Base-by-base conservation (phyloP, 2,797 vertebrate species). In the Thaleichthys pacificus region DNA sequence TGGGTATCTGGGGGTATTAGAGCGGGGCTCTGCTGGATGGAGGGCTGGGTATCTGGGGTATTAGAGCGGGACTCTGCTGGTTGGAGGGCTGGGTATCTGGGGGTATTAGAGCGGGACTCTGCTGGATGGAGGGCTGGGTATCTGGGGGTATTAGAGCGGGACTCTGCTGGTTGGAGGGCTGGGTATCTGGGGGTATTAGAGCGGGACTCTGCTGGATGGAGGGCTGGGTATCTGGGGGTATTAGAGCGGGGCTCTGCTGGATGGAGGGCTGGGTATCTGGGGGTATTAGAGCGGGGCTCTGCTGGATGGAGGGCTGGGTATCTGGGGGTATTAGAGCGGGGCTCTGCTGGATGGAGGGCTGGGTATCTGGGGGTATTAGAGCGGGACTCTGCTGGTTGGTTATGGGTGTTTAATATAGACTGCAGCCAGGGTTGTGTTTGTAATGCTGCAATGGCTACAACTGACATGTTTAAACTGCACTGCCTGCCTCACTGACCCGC, bases 341-440 rank as follows among this genome's bases (percentile, higher is more conserved):
- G 2, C 47, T 51, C 47, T 51, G 47, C 47, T 63, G 79, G 77
- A 72, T 3, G 58, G 66, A 81, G 70, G 68, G 69, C 47, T 80
- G 56, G 21, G 5, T 35, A 32, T 35, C 61, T 28, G 17, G 38
- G 38, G 38, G 38, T 42, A 42, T 42, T 42, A 42, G 8, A 42
- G 38, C 38, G 3, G 26, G 26, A 26, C 49, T 51, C 49, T 51
- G 49, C 49, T 56, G 51, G 17, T 76, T 73, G 65, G 24, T 71
- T 80, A 79, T 77, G 73, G 75, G 78, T 78, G 81, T 89, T 85
- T 87, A 47, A 47, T 47, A 87, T 84, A 88, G 79, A 88, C 81
- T 74, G 64, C 63, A 74, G 84, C 76, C 71, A 64, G 79, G 54
- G 72, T n/a, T 2, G 51, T 3, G 5, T 56, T 89, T 84, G 81